Conservation (phyloP, 2,113 vertebrate species). For the Potamarius usumacintae region DNA sequence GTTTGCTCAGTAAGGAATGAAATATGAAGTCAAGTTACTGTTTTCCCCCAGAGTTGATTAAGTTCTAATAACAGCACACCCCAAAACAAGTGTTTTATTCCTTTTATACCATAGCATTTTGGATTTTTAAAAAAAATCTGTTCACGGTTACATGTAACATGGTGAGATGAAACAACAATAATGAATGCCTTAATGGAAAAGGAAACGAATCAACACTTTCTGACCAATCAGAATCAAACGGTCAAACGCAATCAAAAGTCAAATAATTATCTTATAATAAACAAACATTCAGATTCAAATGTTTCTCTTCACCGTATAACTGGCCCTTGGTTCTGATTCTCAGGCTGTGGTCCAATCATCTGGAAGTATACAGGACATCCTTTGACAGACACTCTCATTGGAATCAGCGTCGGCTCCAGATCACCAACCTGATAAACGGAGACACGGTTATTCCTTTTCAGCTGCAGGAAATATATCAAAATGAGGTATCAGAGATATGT, state of each 20-base stretch:
- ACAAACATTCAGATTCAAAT: neutral
- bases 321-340: constrained; percentile 70
- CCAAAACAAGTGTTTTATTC: neutral
- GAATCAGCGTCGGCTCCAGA: constrained; percentile 73
- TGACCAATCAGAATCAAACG: neutral
- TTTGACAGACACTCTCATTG: constrained; percentile 80
- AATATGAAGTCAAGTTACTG: neutral
- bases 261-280: neutral
- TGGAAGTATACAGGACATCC: constrained; percentile 89
- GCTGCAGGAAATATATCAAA: neutral
- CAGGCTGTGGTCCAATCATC: constrained; percentile 74
- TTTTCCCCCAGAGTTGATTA: neutral
- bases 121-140: neutral
- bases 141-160: neutral
- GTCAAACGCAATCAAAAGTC: neutral
- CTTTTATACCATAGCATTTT: neutral
- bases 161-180: neutral
- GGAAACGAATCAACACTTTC: neutral
- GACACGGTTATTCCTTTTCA: neutral
- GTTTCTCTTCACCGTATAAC: constrained; percentile 73
- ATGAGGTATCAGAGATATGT: neutral
- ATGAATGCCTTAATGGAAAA: neutral
- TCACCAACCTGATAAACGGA: constrained; percentile 77
- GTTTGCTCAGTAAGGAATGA: too few relatives aligned
- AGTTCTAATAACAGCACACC: neutral